Conservation (phyloP, 23 tunicate species). For the Halocynthia aurantium region DNA sequence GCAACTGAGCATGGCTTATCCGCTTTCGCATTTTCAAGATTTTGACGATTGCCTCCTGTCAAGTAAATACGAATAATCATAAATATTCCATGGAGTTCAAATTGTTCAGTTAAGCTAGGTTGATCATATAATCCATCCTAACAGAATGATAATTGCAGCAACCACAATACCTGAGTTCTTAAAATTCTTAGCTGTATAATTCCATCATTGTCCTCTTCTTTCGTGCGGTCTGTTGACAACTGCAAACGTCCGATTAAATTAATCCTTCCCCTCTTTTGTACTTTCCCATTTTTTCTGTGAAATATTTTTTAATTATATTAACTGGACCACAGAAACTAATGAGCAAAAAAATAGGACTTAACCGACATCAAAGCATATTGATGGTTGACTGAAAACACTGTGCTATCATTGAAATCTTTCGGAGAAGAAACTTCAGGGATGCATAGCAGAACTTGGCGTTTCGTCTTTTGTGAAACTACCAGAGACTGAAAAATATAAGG, state of each 20-base stretch:
- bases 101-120: too few species aligned
- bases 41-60: conserved; percentile 83
- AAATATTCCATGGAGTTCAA: too few species aligned
- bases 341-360: background rate
- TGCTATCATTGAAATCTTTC: conserved; percentile 53
- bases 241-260: conserved; percentile 82
- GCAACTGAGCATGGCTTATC: conserved; percentile 82
- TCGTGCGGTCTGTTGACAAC: conserved; percentile 56
- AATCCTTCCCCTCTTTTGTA: conserved; percentile 66
- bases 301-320: background rate
- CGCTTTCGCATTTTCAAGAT: conserved; percentile 83
- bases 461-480: conserved; percentile 47
- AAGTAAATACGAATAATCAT: background rate
- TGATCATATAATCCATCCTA: too few species aligned
- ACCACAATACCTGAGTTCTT: conserved; percentile 55
- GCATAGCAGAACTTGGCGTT: conserved; percentile 69
- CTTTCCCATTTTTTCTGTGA: conserved; percentile 69
- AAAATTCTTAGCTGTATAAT: conserved; percentile 73
- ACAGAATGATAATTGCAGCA: too few species aligned
- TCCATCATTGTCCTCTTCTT: conserved; percentile 89
- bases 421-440: conserved; percentile 53
- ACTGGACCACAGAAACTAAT: background rate
- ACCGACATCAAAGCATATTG: conserved; percentile 60
- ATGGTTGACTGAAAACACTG: conserved; percentile 61
- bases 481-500: conserved; percentile 36